phyloP scores from a whole-genome alignment of 2,797 vertebrate species.

The Crypturellus tataupa region DNA sequence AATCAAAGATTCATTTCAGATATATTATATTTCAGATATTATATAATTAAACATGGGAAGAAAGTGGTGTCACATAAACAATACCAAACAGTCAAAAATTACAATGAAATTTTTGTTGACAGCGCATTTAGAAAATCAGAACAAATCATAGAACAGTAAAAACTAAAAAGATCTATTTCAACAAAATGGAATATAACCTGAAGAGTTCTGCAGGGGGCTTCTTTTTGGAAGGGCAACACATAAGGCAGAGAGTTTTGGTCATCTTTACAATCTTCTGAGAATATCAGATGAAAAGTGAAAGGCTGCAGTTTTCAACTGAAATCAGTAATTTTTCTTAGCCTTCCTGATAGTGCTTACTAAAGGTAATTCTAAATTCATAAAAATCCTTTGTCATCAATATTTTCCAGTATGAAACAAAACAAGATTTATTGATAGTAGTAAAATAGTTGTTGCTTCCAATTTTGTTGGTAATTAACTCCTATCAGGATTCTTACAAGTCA shows the following conservation, averaged over 20 bases:
- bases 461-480: neutral
- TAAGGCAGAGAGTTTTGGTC: neutral
- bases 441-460: neutral
- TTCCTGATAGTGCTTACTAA: neutral
- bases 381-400: neutral
- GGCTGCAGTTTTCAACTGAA: neutral
- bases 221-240: neutral
- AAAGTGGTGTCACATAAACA: neutral
- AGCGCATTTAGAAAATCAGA: neutral
- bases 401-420: neutral
- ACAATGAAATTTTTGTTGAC: neutral
- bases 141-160: neutral
- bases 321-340: neutral
- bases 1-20: neutral
- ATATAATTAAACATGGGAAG: neutral
- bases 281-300: neutral
- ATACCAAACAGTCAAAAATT: neutral
- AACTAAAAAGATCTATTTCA: neutral
- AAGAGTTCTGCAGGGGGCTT: neutral
- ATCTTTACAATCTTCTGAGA: neutral
- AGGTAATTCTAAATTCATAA: neutral
- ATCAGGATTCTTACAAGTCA: neutral
- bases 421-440: neutral
- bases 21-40: neutral
- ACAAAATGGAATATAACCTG: neutral